Evolutionary conservation across 2,888 invertebrate species (phyloP).

Genomic region (Apocheima hispidaria): DNA sequence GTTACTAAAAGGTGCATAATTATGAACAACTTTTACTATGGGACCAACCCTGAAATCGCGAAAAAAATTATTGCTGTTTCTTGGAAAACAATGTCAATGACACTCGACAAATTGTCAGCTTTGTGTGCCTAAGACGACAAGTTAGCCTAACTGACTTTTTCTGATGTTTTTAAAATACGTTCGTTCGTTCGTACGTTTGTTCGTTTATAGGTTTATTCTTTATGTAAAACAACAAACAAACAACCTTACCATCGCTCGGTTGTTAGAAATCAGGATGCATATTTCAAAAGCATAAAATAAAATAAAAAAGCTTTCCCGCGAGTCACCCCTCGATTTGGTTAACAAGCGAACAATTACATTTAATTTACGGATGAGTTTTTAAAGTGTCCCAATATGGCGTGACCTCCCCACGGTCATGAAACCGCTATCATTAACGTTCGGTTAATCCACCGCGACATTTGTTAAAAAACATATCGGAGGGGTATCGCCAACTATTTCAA

Average conservation of each 20-base stretch:
- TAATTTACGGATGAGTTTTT: slow-evolving; percentile 83
- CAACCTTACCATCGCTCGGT: background rate
- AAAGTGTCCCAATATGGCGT: slow-evolving; percentile 78
- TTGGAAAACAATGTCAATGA: no score
- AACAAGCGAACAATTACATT: slow-evolving; percentile 86
- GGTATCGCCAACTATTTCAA: slow-evolving; percentile 74
- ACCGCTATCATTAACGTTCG: slow-evolving; percentile 59
- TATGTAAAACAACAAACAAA: background rate
- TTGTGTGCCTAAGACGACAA: no score
- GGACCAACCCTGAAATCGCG: no score
- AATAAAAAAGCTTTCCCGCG: slow-evolving; percentile 43
- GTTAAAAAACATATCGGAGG: slow-evolving; percentile 80
- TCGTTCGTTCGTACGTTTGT: no score
- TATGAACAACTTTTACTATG: no score
- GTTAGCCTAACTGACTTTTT: no score
- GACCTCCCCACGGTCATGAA: slow-evolving; percentile 60
- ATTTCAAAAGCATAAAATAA: slow-evolving; percentile 39
- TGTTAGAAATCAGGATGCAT: slow-evolving; percentile 7
- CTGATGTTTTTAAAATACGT: no score
- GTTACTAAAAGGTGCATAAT: no score
- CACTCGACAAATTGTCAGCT: no score
- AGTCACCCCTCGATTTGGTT: slow-evolving; percentile 66
- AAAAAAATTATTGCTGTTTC: no score
- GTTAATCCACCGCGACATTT: slow-evolving; percentile 81
- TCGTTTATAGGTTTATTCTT: background rate